phyloP scores from a whole-genome alignment of 2,113 vertebrate genomes.

The Ardeotis arabs region DNA sequence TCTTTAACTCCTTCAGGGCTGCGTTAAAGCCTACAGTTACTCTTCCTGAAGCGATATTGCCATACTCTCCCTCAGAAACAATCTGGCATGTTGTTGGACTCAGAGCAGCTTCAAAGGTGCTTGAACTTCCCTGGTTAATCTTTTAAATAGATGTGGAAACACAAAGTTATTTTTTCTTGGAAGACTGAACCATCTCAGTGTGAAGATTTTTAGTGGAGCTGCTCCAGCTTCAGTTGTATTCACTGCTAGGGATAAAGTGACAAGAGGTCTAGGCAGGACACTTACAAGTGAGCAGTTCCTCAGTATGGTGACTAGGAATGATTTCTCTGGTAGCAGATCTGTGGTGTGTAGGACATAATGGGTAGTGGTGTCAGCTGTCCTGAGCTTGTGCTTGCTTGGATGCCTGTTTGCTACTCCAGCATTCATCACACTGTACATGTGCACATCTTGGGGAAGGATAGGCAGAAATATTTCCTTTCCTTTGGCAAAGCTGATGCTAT shows the following conservation, averaged over 20 bases:
- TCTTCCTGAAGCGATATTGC: neutral
- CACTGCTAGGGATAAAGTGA: neutral
- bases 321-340: fast-evolving
- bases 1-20: conserved; percentile 12
- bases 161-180: neutral
- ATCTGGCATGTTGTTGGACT: neutral
- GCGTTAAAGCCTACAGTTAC: neutral
- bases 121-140: neutral
- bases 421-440: fast-evolving
- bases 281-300: fast-evolving
- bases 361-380: too few relatives aligned
- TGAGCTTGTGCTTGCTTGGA: too few relatives aligned
- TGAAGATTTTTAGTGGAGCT: neutral
- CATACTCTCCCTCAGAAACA: neutral
- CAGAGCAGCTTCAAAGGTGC: neutral
- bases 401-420: neutral
- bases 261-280: fast-evolving
- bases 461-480: neutral
- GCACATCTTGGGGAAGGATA: fast-evolving
- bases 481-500: neutral
- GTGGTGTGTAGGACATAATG: too few relatives aligned
- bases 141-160: neutral
- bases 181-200: neutral
- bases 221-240: neutral
- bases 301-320: fast-evolving